A percentile compares a stretch with the other conserved stretches of the same genome.
Evolutionary conservation across 2,113 vertebrate species (phyloP).

Genomic region (Bostrychus sinensis): DNA sequence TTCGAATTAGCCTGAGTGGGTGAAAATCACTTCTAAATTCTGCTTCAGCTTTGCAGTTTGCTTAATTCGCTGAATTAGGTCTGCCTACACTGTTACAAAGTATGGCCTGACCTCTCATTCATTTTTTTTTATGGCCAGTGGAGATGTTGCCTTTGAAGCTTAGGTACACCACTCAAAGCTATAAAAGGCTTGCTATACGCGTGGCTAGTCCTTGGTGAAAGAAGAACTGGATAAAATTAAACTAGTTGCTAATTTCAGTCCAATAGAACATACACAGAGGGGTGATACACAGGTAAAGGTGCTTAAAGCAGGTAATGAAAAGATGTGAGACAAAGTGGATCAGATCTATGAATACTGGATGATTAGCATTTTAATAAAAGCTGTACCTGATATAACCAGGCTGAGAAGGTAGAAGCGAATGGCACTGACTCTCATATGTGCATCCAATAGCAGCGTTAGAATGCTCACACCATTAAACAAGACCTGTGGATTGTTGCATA

Average conservation of each 20-base stretch:
- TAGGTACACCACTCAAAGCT: neutral
- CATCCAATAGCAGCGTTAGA: constrained; percentile 73
- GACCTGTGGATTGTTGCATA: constrained; percentile 51
- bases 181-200: neutral
- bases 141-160: neutral
- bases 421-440: constrained; percentile 76
- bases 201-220: neutral
- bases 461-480: constrained; percentile 76
- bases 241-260: neutral
- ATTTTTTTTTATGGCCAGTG: too few species aligned
- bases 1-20: too few species aligned
- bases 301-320: neutral
- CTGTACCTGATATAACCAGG: constrained; percentile 69
- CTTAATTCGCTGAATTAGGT: too few species aligned
- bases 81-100: too few species aligned
- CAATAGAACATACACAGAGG: neutral
- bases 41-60: too few species aligned
- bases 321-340: neutral
- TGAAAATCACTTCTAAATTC: too few species aligned
- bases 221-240: neutral
- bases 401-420: constrained; percentile 79
- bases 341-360: too few species aligned
- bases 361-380: neutral
- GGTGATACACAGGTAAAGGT: neutral
- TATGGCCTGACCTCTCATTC: too few species aligned